A percentile compares a stretch with the other conserved stretches of the same genome.
phyloP scores from a whole-genome alignment of 1,140 invertebrate genomes.

The Lepidurus packardi region DNA sequence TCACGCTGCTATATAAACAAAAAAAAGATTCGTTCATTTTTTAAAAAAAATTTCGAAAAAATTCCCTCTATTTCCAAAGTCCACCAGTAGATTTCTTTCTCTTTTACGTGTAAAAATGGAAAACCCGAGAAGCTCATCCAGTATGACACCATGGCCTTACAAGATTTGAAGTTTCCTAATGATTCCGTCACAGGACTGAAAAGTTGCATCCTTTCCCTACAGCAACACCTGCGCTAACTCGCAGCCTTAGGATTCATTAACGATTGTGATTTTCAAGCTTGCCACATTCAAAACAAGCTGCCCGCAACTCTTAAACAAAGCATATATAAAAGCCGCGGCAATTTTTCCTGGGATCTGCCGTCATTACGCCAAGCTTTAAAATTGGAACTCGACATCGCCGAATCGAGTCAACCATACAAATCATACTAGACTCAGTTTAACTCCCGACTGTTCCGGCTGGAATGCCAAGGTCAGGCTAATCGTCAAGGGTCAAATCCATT shows the following conservation, averaged over 20 bases:
- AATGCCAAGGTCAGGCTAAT: too few species aligned
- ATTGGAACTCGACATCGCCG: too few species aligned
- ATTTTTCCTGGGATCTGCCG: neutral
- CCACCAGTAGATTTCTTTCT: too few species aligned
- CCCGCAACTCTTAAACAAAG: neutral
- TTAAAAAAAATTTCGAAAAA: too few species aligned
- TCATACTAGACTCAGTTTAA: too few species aligned
- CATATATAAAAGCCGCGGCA: neutral
- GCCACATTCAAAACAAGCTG: neutral
- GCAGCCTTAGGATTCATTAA: neutral
- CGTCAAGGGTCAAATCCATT: too few species aligned
- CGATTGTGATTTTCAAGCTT: neutral
- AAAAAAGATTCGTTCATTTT: too few species aligned
- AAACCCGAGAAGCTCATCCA: neutral
- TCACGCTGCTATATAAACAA: too few species aligned
- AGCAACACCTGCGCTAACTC: neutral
- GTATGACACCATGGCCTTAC: neutral
- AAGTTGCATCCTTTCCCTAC: neutral
- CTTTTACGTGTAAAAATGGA: too few species aligned
- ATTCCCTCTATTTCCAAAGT: too few species aligned
- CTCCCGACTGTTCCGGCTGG: too few species aligned
- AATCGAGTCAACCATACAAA: too few species aligned
- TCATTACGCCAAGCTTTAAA: neutral
- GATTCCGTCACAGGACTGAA: neutral
- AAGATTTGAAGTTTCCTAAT: neutral